phyloP scores from a whole-genome alignment of 2,113 vertebrate species.

The Leucopsar rothschildi region DNA sequence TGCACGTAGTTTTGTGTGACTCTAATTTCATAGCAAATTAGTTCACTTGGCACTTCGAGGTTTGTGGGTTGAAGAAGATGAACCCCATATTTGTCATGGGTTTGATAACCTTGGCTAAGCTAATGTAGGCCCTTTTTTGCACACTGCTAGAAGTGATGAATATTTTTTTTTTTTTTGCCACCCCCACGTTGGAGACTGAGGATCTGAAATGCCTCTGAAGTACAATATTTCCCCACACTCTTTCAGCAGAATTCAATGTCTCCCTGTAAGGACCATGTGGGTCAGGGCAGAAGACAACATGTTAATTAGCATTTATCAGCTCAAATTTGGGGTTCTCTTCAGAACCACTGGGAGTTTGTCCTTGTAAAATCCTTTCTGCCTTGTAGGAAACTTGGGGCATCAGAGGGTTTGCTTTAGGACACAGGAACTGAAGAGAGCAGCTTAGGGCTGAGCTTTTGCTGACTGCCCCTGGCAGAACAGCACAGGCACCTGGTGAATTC shows the following conservation, averaged over 20 bases:
- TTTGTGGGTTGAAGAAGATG: not conserved
- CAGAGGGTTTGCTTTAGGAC: not conserved
- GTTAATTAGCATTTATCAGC: not conserved
- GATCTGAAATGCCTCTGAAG: not conserved
- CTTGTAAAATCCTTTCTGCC: not conserved
- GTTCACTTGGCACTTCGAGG: conserved; percentile 17
- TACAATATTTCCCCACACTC: not conserved
- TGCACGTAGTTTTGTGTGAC: not conserved
- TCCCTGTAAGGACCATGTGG: not conserved
- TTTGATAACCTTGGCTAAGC: conserved; percentile 30
- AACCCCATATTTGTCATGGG: not conserved
- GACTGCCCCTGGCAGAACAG: not conserved
- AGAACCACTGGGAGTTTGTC: not conserved
- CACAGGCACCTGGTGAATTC: not conserved
- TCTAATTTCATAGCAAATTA: conserved; percentile 46
- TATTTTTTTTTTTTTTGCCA: not conserved
- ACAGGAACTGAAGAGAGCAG: not conserved
- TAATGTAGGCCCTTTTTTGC: not conserved
- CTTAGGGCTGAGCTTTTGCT: not conserved
- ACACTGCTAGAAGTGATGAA: not conserved
- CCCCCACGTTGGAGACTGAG: not conserved
- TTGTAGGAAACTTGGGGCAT: not conserved
- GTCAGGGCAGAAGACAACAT: not conserved
- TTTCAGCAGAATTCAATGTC: not conserved
- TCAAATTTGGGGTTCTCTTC: not conserved